phyloP scores from a whole-genome alignment of 2,113 vertebrate genomes.

The Notothenia rossii region DNA sequence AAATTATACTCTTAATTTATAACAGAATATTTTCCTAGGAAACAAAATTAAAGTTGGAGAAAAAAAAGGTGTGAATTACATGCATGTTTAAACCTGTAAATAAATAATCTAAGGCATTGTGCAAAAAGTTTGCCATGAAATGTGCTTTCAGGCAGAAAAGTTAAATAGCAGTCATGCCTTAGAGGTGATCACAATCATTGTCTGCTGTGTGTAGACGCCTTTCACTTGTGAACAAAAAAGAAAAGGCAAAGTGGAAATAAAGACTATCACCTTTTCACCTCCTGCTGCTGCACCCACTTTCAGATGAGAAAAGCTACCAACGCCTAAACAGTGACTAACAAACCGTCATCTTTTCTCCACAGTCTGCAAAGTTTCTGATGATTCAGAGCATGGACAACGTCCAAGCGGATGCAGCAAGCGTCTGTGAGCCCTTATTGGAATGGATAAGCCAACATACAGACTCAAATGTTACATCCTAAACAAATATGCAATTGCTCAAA shows the following conservation, averaged over 20 bases:
- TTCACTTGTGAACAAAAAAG: neutral
- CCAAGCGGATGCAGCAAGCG: slow-evolving; percentile 38
- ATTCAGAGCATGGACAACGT: slow-evolving; percentile 54
- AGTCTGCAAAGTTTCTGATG: slow-evolving; percentile 55
- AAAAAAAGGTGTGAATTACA: neutral
- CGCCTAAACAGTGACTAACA: slow-evolving; percentile 59
- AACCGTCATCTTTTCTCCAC: slow-evolving; percentile 39
- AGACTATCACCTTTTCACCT: slow-evolving; percentile 32
- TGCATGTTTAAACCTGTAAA: no score
- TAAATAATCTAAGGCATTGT: no score
- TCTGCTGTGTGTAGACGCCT: neutral
- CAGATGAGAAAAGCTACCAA: slow-evolving; percentile 36
- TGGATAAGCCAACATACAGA: slow-evolving; percentile 4
- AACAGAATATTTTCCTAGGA: neutral
- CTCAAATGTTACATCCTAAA: slow-evolving; percentile 1
- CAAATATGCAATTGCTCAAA: neutral
- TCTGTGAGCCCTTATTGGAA: slow-evolving; percentile 27
- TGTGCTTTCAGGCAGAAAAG: no score
- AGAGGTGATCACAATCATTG: neutral
- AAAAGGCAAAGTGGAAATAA: neutral
- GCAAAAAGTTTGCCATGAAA: no score
- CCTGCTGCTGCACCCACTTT: slow-evolving; percentile 54
- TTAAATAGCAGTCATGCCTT: neutral
- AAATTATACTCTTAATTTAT: no score
- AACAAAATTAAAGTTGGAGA: neutral